Percentiles rank a stretch among this genome's conserved stretches.
These are phyloP conservation scores for Ateles fusciceps DNA, from an alignment of 2,797 vertebrate genomes.

Conservation along the genomic window DNA sequence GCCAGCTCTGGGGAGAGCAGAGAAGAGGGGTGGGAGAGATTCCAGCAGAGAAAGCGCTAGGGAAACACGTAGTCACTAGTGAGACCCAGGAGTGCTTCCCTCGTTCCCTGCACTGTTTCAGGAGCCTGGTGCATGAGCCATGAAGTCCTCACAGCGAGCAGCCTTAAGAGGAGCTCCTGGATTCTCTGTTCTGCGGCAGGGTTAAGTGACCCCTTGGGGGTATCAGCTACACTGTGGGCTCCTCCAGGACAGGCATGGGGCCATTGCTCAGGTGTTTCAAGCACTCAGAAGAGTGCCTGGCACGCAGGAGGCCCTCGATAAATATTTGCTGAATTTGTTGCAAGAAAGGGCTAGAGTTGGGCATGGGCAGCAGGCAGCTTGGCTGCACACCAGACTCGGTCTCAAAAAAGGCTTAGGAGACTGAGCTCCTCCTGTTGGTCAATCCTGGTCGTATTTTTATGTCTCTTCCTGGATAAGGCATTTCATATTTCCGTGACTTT, in stretches of 20 bases:
- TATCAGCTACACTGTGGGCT: not conserved
- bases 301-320: not conserved
- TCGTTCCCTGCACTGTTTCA: not conserved
- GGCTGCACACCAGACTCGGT: not conserved
- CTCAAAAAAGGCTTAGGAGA: not conserved
- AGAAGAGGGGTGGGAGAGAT: not conserved
- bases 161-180: not conserved
- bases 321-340: not conserved
- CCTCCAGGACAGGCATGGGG: not conserved
- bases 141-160: not conserved
- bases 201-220: no score
- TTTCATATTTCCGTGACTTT: not conserved
- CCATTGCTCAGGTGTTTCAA: not conserved
- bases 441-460: accelerated
- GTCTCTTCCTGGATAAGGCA: not conserved
- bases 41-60: not conserved
- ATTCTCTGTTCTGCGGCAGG: not conserved
- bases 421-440: accelerated
- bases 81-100: not conserved
- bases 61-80: not conserved
- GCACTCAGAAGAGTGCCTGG: not conserved
- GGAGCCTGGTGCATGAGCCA: not conserved
- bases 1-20: not conserved
- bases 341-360: not conserved
- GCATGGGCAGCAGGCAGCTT: not conserved